Base-by-base conservation (phyloP, 1,140 invertebrate genomes). In the Physella acuta region DNA sequence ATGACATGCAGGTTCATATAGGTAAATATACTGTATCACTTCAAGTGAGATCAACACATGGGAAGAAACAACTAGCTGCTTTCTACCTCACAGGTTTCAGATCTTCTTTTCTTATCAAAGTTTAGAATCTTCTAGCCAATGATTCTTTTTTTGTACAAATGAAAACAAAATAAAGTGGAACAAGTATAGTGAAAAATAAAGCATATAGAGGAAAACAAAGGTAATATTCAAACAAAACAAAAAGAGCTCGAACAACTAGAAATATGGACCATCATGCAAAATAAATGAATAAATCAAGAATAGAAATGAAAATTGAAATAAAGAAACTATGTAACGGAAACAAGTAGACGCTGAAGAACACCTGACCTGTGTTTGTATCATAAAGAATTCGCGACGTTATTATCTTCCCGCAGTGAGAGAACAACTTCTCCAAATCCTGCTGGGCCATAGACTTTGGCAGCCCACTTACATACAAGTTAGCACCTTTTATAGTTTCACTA, bases 401-500 rank as follows among this genome's bases (percentile, higher is more conserved):
- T 79, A 99, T 99, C 78, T 95, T 90, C 74, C 97, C 97, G 87
- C 93, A 99, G 68, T 94, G 93, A 84, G 92, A 92, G 88, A 99
- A 99, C 75, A 99, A 89, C 78, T 91, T 90, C 89, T 99, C 97
- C 80, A 99, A 87, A 85, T 99, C 97, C 82, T 92, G 90, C 86
- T 99, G 95, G 58, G 95, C 94, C 94, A 99, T 94, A 79, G 94
- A 94, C 87, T 99, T 99, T 73, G 97, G 97, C 79, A 99, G 89
- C 76, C 97, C 97, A 83, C 95, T 98, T 68, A 99, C 97, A 87
- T 99, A 99, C 71, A 99, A 88, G 87, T 99, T 99, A 74, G 97
- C 97, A 78, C 97, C 97, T 87, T 99, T 99, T 85, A 99, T 99
- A 79, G 94, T 94, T 89, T 99, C 97, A 87, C 95, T 98, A 88